phyloP scores from a whole-genome alignment of 2,888 invertebrate species.

The Prosapia bicincta region DNA sequence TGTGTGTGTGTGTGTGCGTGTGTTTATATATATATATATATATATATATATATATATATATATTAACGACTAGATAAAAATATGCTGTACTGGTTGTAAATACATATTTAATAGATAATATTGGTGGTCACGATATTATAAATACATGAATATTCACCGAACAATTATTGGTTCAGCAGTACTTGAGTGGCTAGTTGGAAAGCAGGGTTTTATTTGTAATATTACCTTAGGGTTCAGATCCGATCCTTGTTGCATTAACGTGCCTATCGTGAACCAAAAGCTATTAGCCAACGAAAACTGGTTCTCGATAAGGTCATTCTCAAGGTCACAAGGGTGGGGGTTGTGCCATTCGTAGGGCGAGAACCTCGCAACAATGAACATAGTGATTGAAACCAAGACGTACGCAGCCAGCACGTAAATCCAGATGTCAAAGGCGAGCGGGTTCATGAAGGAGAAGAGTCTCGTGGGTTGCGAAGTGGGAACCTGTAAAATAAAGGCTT shows the following conservation, averaged over 20 bases:
- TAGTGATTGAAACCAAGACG: constrained; percentile 69
- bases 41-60: too few relatives aligned
- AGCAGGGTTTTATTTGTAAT: background rate
- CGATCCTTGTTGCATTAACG: constrained; percentile 81
- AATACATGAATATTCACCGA: too few relatives aligned
- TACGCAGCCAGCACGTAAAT: constrained; percentile 77
- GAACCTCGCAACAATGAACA: constrained; percentile 77
- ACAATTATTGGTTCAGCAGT: too few relatives aligned
- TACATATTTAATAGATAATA: too few relatives aligned
- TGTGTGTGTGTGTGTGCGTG: too few relatives aligned
- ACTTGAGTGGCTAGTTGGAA: background rate
- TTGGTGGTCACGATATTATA: too few relatives aligned
- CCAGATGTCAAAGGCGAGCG: constrained; percentile 84
- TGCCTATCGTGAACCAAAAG: constrained; percentile 88
- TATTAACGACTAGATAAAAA: too few relatives aligned
- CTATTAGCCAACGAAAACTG: constrained; percentile 80
- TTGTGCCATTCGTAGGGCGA: constrained; percentile 79
- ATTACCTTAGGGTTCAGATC: constrained; percentile 71
- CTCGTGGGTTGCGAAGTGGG: constrained; percentile 66
- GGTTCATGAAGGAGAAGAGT: constrained; percentile 84
- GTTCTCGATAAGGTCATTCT: constrained; percentile 63
- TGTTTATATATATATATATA: too few relatives aligned
- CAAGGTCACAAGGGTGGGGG: constrained; percentile 61
- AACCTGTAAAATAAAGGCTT: constrained; percentile 52
- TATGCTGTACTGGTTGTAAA: too few relatives aligned